Evolutionary conservation across 1,140 invertebrate genomes (phyloP).

Genomic region (Drosophila carrolli): DNA sequence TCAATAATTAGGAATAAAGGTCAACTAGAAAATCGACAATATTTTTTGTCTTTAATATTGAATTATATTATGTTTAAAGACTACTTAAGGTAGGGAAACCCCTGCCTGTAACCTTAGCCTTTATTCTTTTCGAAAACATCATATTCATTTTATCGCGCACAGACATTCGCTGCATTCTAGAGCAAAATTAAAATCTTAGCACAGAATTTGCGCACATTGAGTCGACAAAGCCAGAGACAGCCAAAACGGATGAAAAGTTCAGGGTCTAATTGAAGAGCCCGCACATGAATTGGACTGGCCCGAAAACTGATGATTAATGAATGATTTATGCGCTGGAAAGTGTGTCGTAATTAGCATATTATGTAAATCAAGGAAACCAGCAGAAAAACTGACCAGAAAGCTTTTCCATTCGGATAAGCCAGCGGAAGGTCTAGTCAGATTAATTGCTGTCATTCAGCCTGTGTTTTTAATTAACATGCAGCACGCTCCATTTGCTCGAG

Average conservation of each 20-base stretch:
- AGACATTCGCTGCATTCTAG: conserved; percentile 9
- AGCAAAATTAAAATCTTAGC: conserved; percentile 53
- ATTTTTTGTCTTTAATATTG: no score
- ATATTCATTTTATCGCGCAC: conserved; percentile 17
- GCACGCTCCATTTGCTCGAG: conserved; percentile 53
- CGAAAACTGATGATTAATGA: conserved; percentile 56
- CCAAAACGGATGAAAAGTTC: conserved; percentile 38
- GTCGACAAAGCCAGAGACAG: conserved; percentile 16
- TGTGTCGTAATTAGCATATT: conserved; percentile 70
- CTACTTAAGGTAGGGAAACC: no score
- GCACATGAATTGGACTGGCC: conserved; percentile 27
- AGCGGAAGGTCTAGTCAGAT: conserved; percentile 13
- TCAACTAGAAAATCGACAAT: no score
- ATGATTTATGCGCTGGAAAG: conserved; percentile 69
- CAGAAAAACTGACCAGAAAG: conserved; percentile 32
- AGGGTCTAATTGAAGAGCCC: conserved; percentile 52
- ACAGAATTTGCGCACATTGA: conserved; percentile 56
- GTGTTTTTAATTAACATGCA: conserved; percentile 66
- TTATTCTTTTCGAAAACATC: conserved; percentile 20
- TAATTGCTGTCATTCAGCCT: conserved; percentile 44
- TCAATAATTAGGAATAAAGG: no score
- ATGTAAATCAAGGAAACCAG: conserved; percentile 61
- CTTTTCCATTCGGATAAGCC: conserved; percentile 4
- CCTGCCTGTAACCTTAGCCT: no score
- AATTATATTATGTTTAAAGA: no score